Base-by-base conservation (phyloP, 2,888 invertebrate species). In the Unio pictorum region DNA sequence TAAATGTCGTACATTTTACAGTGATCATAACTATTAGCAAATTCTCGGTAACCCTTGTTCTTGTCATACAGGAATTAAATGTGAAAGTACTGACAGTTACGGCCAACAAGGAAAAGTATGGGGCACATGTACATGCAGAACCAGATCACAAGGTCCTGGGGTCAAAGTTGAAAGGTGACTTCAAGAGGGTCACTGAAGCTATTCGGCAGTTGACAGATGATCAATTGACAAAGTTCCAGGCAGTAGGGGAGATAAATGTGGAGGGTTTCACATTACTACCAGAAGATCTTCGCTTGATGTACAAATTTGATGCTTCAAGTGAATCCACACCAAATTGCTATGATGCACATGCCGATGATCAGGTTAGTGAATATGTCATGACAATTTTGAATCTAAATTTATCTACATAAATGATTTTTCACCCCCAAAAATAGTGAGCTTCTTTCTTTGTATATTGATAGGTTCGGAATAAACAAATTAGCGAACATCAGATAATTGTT, bases 61-160 rank as follows among this genome's bases (percentile, higher is more conserved):
- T 58, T 58, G 7, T 58, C 59, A 45, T 45, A 45, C 72, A 91
- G 89, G 99, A 99, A 91, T 92, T 99, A 85, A 99, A 99, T 90
- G 94, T 99, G 0, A 94, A 94, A 72, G 93, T 93, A 81, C 91
- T 99, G 67, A 95, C 94, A 0, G 92, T 96, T 1, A 95, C 96
- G 4, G 94, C 94, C 59, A 96, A 99, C 85, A 98, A 98, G 90
- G 93, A 94, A 79, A 95, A 95, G 83, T 99, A 96, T 91, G 97
- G 97, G 3, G 95, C 99, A 45, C 93, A 94, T 6, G 90, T 99
- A 66, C 93, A 94, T 84, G 99, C 98, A 0, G 98, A 99, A 88
- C 97, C 98, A 0, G 97, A 99, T 91, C 96, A 97, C 89, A 97
- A 96, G 91, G 92, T 94, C 54, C 92, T 98, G 18, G 99, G 99